Evolutionary conservation across 2,113 vertebrate genomes (phyloP).

Genomic region (Tauraco erythrolophus): DNA sequence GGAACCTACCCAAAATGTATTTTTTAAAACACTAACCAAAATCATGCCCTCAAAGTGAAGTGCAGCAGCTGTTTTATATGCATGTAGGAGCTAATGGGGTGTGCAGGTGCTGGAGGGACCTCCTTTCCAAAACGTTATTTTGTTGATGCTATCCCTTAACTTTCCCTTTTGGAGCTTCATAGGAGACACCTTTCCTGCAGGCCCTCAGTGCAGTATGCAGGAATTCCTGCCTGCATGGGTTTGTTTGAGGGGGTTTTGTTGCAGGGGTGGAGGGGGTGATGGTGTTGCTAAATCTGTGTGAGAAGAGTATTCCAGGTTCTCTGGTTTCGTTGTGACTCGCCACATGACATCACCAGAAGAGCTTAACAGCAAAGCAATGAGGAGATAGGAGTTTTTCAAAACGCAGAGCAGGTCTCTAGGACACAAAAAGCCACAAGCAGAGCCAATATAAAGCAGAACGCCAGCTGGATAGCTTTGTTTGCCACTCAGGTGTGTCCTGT

Average conservation of each 20-base stretch:
- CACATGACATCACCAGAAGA: not conserved
- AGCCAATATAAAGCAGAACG: not conserved
- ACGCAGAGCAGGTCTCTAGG: not conserved
- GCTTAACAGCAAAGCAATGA: not conserved
- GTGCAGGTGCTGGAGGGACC: not conserved
- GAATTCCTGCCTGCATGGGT: not conserved
- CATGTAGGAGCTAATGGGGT: not conserved
- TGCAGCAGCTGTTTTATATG: not conserved
- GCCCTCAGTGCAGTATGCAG: not conserved
- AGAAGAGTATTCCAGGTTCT: not conserved
- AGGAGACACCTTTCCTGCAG: not conserved
- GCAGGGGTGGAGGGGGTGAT: accelerated
- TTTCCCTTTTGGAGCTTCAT: not conserved
- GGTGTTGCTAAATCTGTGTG: not conserved
- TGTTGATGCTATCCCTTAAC: not conserved
- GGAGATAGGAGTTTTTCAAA: not conserved
- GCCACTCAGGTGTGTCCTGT: not conserved
- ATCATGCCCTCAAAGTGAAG: not conserved
- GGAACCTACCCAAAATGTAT: not conserved
- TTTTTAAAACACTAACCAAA: not conserved
- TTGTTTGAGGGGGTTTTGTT: not conserved
- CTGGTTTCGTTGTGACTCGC: not conserved
- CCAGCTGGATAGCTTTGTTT: not conserved
- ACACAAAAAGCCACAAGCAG: not conserved
- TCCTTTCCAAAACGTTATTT: not conserved